Base-by-base conservation (phyloP, 1,140 invertebrate genomes). In the Gryllus bimaculatus region DNA sequence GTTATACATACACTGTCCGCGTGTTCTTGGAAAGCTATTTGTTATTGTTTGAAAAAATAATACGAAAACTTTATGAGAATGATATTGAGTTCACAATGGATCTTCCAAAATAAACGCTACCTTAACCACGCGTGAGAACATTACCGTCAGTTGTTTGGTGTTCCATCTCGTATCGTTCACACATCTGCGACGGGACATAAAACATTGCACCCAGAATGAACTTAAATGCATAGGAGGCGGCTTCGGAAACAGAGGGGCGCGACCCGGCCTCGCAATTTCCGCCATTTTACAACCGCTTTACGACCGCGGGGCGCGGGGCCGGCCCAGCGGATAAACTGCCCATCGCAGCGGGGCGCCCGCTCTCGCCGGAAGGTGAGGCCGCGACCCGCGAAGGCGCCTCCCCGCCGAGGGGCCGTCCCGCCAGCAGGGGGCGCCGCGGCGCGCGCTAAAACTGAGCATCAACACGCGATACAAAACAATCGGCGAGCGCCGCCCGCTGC, bases 391-490 rank as follows among this genome's bases (percentile, higher is more conserved):
- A 39, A 39, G 26, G 5, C 5, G 26, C 54, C 10, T 10, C 10
- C 54, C 10, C 54, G 54, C 54, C 10, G 54, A 66, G 10, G 54
- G 74, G n/a, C 76, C 21, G 47, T 48, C 76, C 74, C 39, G 74
- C 5, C 39, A 75, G 39, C 74, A 20, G 21, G 76, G 47, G 76
- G 20, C 39, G 21, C 21, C 26, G 47, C 54, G 18, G 47, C 54
- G 18, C 54, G 18, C 54, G 54, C 0, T 10, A 66, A 66, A 66
- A 66, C 18, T 66, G 54, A 66, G 54, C 54, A 66, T 66, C 54
- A 66, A 66, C 54, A 66, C 18, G 54, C 54, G 54, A 66, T 66
- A n/a, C 76, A 39, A 77, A 39, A 75, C n/a, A 20, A 75, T 20
- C 74, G 20, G 12, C 74, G 74, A 73, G 73, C 39, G n/a, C 76